phyloP scores from a whole-genome alignment of 2,113 vertebrate species.

The Dipodomys spectabilis region DNA sequence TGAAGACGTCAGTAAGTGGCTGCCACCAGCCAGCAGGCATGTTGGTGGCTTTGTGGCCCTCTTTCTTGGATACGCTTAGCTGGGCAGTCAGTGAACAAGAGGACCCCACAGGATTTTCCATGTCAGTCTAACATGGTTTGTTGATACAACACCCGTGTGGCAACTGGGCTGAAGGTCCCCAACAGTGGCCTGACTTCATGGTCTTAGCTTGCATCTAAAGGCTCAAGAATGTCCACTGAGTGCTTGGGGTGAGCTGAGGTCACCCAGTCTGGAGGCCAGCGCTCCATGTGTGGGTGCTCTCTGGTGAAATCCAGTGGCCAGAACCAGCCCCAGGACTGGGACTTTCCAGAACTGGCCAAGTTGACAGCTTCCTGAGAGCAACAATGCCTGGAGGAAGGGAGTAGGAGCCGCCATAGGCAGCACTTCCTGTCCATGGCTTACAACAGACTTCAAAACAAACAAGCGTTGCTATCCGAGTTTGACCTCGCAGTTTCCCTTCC shows the following conservation, averaged over 20 bases:
- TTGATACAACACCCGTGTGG: too few relatives aligned
- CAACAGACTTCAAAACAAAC: not conserved
- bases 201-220: not conserved
- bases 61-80: not conserved
- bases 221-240: not conserved
- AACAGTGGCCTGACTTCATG: not conserved
- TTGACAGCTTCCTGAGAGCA: constrained; percentile 15
- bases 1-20: rapidly evolving
- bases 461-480: rapidly evolving
- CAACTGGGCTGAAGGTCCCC: not conserved
- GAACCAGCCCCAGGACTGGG: not conserved
- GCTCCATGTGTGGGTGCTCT: not conserved
- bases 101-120: not conserved
- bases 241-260: not conserved
- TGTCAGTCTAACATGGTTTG: not conserved
- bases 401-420: not conserved
- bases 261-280: rapidly evolving
- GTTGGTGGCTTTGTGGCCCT: too few relatives aligned
- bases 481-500: not conserved
- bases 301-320: rapidly evolving
- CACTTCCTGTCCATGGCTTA: not conserved
- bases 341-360: not conserved
- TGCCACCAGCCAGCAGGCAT: not conserved
- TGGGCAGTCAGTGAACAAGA: not conserved
- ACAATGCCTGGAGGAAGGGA: not conserved